Percentiles rank a stretch among this genome's conserved stretches.
phyloP scores from a whole-genome alignment of 2,888 invertebrate genomes.

The Diadegma fenestrale region DNA sequence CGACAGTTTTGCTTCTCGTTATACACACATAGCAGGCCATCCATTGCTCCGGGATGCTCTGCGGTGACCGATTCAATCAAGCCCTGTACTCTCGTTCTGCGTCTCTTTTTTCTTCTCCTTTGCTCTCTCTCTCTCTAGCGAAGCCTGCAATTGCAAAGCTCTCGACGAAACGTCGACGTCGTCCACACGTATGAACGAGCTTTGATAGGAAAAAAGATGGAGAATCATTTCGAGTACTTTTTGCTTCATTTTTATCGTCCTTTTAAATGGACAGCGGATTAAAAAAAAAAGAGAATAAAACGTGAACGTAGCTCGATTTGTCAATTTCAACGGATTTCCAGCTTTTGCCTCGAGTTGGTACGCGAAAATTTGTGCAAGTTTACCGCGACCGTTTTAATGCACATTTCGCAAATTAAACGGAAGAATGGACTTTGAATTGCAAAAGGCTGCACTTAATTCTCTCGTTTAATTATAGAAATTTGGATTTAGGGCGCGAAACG shows the following conservation, averaged over 20 bases:
- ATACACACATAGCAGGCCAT: conserved; percentile 20
- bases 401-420: neutral
- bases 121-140: neutral
- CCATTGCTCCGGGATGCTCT: conserved; percentile 28
- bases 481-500: neutral
- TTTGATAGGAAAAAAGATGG: conserved; percentile 40
- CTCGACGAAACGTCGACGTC: conserved; percentile 29
- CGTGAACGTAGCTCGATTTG: neutral
- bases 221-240: conserved; percentile 34
- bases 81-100: conserved; percentile 68
- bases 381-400: neutral
- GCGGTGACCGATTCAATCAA: conserved; percentile 80
- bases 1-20: conserved; percentile 13
- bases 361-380: neutral
- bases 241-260: conserved; percentile 16
- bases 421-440: neutral
- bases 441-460: neutral
- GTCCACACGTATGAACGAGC: neutral
- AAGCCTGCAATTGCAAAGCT: conserved; percentile 53
- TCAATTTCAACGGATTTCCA: neutral
- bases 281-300: conserved; percentile 12
- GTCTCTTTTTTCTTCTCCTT: conserved; percentile 15
- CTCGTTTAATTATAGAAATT: neutral
- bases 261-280: conserved; percentile 30
- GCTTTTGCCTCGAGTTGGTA: neutral